Conservation (phyloP, 2,888 invertebrate species). For the Chromoteleia sp. region DNA sequence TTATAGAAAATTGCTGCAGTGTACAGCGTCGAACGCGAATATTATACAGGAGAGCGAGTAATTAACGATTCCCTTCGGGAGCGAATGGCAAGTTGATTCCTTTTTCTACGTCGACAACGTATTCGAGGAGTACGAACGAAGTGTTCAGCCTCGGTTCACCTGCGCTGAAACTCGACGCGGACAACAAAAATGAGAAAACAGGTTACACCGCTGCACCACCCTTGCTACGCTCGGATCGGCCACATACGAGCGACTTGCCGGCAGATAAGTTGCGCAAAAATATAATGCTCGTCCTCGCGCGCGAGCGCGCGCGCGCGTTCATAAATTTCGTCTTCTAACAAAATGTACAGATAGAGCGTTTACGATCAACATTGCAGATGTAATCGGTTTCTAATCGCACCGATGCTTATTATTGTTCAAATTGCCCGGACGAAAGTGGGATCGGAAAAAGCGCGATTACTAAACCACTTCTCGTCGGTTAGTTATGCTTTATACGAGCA, state of each 20-base stretch:
- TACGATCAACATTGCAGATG: too few relatives aligned
- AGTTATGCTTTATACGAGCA: neutral
- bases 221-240: constrained; percentile 30
- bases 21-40: constrained; percentile 50
- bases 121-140: constrained; percentile 44
- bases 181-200: constrained; percentile 83
- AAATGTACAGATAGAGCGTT: too few relatives aligned
- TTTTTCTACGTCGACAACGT: constrained; percentile 61
- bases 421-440: constrained; percentile 18
- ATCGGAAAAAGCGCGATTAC: constrained; percentile 7
- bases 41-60: constrained; percentile 62
- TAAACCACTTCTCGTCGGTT: constrained; percentile 3
- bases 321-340: too few relatives aligned
- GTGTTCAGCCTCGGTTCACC: constrained; percentile 77
- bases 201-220: constrained; percentile 76
- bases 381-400: neutral
- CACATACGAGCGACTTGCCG: constrained; percentile 39
- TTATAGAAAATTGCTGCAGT: constrained; percentile 58
- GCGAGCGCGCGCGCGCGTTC: too few relatives aligned
- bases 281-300: constrained; percentile 22
- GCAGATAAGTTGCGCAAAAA: constrained; percentile 40
- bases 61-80: constrained; percentile 69
- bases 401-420: neutral
- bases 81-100: constrained; percentile 66
- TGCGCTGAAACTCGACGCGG: constrained; percentile 82